Conservation (phyloP, 2,797 vertebrate genomes). For the Pelodytes ibericus region DNA sequence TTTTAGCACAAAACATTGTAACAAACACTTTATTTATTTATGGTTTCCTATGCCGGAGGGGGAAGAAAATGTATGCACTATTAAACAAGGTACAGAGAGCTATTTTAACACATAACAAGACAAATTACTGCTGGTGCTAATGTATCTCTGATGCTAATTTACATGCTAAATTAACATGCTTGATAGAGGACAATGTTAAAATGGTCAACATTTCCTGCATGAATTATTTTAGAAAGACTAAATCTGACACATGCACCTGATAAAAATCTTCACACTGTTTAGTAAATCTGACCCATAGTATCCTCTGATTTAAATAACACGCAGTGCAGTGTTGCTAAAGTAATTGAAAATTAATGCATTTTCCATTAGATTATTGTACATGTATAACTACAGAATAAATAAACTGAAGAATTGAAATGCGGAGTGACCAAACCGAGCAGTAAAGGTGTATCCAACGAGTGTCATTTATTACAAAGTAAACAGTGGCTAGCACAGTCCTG, state of each 20-base stretch:
- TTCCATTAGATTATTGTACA: too few species aligned
- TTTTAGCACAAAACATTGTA: background rate
- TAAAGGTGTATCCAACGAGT: too few species aligned
- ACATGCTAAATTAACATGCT: background rate
- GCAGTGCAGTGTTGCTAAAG: too few species aligned
- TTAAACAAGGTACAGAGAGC: background rate
- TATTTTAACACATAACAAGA: slow-evolving; percentile 1
- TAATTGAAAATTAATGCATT: background rate
- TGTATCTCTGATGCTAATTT: background rate
- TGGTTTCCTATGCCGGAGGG: background rate
- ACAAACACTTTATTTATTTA: slow-evolving; percentile 14
- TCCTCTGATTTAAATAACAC: too few species aligned
- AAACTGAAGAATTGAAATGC: too few species aligned
- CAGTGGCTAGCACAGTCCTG: too few species aligned
- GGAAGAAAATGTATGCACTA: background rate
- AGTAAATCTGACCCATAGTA: background rate
- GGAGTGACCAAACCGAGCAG: too few species aligned
- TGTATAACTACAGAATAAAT: too few species aligned
- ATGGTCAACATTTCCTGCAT: background rate
- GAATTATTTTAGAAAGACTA: background rate
- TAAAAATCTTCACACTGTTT: background rate
- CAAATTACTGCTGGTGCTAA: background rate
- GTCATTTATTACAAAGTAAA: too few species aligned
- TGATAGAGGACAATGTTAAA: background rate
- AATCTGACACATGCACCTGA: background rate